These are phyloP conservation scores for Marronus borbonicus DNA, from an alignment of 2,888 invertebrate species.

Conservation along the genomic window DNA sequence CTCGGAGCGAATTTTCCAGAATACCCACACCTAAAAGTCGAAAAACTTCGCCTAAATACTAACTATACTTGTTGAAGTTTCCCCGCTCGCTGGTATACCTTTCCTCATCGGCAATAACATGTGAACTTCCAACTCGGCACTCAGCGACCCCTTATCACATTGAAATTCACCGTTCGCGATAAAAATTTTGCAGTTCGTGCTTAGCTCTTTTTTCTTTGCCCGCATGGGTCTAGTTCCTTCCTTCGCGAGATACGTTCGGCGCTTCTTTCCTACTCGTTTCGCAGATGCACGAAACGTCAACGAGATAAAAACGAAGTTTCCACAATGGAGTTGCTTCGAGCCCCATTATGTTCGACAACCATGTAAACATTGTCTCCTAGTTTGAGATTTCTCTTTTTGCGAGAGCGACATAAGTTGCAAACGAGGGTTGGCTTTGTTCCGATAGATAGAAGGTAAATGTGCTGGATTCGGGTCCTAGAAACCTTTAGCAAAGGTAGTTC, in stretches of 20 bases:
- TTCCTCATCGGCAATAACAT: conserved; percentile 5
- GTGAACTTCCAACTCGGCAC: conserved; percentile 18
- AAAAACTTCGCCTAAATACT: conserved; percentile 21
- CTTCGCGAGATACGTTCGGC: neutral
- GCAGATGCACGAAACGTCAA: neutral
- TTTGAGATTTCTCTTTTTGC: conserved; percentile 36
- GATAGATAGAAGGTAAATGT: conserved; percentile 24
- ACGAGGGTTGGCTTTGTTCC: conserved; percentile 6
- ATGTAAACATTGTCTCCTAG: conserved; percentile 30
- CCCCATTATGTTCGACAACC: conserved; percentile 41
- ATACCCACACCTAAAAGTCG: conserved; percentile 27
- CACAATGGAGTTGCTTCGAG: conserved; percentile 20
- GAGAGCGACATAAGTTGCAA: conserved; percentile 12
- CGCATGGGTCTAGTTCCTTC: neutral
- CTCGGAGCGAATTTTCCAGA: conserved; percentile 10
- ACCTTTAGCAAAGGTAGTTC: neutral
- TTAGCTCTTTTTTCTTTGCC: neutral
- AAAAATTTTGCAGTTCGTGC: conserved; percentile 9
- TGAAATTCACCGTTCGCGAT: conserved; percentile 25
- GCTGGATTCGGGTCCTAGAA: neutral
- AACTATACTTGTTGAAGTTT: conserved; percentile 27
- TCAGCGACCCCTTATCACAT: neutral
- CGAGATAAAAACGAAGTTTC: conserved; percentile 30
- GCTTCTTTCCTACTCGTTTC: neutral
- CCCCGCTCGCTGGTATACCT: neutral